phyloP scores from a whole-genome alignment of 2,888 invertebrate genomes.

The Oscheius onirici region DNA sequence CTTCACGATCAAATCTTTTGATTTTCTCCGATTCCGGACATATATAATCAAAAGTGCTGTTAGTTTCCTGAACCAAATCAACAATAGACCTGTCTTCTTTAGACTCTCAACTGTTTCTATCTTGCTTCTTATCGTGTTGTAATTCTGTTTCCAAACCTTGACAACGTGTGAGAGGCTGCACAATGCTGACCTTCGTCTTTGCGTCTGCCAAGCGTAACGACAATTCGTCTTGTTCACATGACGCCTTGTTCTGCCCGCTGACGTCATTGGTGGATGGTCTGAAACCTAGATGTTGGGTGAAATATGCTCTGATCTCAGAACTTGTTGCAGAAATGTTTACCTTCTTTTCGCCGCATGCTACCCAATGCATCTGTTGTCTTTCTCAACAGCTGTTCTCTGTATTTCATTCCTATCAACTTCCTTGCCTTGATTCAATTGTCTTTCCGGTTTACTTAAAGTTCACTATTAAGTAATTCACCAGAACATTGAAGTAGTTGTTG shows the following conservation, averaged over 20 bases:
- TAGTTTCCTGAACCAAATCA: too few species aligned
- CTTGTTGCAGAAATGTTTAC: background rate
- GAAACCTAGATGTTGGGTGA: background rate
- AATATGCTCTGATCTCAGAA: background rate
- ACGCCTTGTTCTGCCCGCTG: slow-evolving; percentile 11
- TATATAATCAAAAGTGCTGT: too few species aligned
- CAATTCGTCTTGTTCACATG: slow-evolving; percentile 14
- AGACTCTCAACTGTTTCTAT: background rate
- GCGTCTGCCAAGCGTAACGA: background rate
- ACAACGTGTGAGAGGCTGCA: background rate
- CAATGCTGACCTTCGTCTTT: slow-evolving; percentile 20
- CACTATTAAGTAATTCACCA: background rate
- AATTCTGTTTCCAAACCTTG: slow-evolving; percentile 2
- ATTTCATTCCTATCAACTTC: too few species aligned
- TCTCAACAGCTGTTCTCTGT: background rate
- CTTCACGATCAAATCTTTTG: too few species aligned
- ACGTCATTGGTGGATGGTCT: slow-evolving; percentile 17
- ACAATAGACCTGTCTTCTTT: too few species aligned
- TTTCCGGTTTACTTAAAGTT: background rate
- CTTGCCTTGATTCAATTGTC: background rate
- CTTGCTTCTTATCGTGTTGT: slow-evolving; percentile 10
- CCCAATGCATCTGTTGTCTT: background rate
- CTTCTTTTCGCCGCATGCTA: background rate
- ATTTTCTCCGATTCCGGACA: too few species aligned
- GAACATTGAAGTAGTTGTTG: background rate